Base-by-base conservation (phyloP, 2,888 invertebrate species). In the Empis stercorea region DNA sequence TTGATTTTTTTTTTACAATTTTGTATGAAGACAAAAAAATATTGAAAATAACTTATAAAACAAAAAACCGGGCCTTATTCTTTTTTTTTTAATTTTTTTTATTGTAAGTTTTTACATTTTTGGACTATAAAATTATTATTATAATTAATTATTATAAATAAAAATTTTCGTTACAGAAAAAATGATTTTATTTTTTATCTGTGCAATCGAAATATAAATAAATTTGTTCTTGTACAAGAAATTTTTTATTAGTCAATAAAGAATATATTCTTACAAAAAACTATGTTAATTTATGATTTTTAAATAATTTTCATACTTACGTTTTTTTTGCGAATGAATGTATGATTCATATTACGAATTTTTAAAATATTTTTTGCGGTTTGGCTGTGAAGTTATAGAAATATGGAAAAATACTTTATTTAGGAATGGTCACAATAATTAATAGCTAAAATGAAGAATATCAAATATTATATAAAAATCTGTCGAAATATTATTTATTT, bases 241-340 rank as follows among this genome's bases (percentile, higher is more conserved):
- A 53, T 50, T 48, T 53, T 53, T 53, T 53, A 53, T 54, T 54
- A 53, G 54, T 53, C 51, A 54, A 54, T 54, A 53, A 54, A 54
- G 53, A 53, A 51, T 54, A 53, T 54, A 53, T 53, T 42, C 41
- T 49, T 49, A 48, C 49, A 50, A 53, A 53, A 49, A 50, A 52
- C 44, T 40, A 45, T 48, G 49, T 47, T 51, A 45, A 51, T 44
- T 43, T 44, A 44, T 20, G 17, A 41, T 17, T 16, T 36, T 36
- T 36, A 47, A 45, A 46, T 49, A 47, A 47, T 44, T n/a, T n/a
- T 45, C 44, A 45, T 49, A 47, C 7, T 27, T 27, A 6, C 23
- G 4, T 27, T 27, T 27, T 7, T 27, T 27, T 7, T 27, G 4
- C 23, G n/a, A n/a, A n/a, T n/a, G n/a, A n/a, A n/a, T n/a, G n/a